phyloP scores from a whole-genome alignment of 1,140 invertebrate species.

The Drosophila willistoni region DNA sequence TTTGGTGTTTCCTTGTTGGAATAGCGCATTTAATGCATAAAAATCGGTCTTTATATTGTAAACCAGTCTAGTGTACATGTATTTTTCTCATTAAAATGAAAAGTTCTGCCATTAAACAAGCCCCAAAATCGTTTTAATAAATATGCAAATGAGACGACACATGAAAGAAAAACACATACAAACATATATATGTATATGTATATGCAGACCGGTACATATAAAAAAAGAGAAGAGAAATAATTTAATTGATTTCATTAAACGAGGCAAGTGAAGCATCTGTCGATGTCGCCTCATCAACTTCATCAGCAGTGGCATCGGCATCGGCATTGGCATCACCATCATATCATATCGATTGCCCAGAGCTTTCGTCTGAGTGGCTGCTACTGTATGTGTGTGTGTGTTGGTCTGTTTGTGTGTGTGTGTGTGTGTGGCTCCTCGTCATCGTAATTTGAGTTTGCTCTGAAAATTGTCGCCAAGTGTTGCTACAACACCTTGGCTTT shows the following conservation, averaged over 20 bases:
- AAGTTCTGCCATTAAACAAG: constrained; percentile 27
- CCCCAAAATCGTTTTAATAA: constrained; percentile 56
- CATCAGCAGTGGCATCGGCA: constrained; percentile 24
- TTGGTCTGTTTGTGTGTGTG: not conserved
- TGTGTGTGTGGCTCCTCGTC: constrained; percentile 1
- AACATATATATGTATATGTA: no score
- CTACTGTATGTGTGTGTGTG: constrained; percentile 22
- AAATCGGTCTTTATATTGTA: no score
- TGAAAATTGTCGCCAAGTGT: constrained; percentile 78
- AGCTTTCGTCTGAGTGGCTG: constrained; percentile 31
- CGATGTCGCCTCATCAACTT: constrained; percentile 46
- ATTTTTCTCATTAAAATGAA: constrained; percentile 8
- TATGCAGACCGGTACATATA: not conserved
- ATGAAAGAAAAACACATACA: constrained; percentile 3
- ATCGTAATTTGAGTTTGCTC: constrained; percentile 73
- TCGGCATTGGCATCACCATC: not conserved
- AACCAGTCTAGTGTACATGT: not conserved
- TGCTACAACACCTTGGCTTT: constrained; percentile 59
- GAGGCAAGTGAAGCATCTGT: constrained; percentile 53
- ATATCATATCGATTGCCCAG: constrained; percentile 69
- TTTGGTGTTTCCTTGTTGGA: no score
- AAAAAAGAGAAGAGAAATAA: constrained; percentile 66
- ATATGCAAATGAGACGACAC: constrained; percentile 47
- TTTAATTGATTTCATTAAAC: constrained; percentile 77
- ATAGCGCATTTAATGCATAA: no score